Evolutionary conservation across 2,888 invertebrate genomes (phyloP), one percentile per base, ranked within the genome.

Genomic region (Drosophila stalkeri): DNA sequence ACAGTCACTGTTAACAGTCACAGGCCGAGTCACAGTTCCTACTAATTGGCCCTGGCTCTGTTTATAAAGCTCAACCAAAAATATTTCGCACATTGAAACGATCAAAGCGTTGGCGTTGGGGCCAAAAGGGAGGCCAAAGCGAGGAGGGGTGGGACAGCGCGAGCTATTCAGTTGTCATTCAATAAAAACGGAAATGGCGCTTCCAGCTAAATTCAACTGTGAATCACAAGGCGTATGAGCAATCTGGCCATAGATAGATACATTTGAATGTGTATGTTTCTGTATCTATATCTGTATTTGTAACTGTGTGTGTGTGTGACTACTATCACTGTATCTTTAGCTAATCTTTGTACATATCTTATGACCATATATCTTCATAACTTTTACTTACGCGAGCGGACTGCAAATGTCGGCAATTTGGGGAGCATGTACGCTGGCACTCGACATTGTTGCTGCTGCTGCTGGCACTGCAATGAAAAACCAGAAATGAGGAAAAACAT

Each of bases 351-450:
- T 35, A 52, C 35, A 52, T 52, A 51, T 51, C 33, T 18, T 18
- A 33, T 33, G 16, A 27, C 27, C 47, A 52, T 52, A 52, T 35
- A 54, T 54, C 23, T 27, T 57, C 44, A 35, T 35, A 52, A 60
- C 67, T 51, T 37, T 23, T 81, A 92, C 92, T 92, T 90, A 93
- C 93, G 92, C 91, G 74, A 93, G 78, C 70, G 93, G 92, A 84
- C 92, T 92, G 90, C 91, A 93, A 79, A 93, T 91, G 80, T 93
- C 92, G 68, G 92, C 84, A 77, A 94, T 92, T 91, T 94, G 94
- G 75, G 93, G 93, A 82, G 94, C 94, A 90, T 94, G 94, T 64
- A 94, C 94, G 86, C 94, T 94, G 77, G 94, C 94, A 79, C 94
- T 91, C 86, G 94, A 94, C 94, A 94, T 94, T 82, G 92, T 92